phyloP scores from a whole-genome alignment of 2,797 vertebrate genomes.

The Rhynchotus rufescens region DNA sequence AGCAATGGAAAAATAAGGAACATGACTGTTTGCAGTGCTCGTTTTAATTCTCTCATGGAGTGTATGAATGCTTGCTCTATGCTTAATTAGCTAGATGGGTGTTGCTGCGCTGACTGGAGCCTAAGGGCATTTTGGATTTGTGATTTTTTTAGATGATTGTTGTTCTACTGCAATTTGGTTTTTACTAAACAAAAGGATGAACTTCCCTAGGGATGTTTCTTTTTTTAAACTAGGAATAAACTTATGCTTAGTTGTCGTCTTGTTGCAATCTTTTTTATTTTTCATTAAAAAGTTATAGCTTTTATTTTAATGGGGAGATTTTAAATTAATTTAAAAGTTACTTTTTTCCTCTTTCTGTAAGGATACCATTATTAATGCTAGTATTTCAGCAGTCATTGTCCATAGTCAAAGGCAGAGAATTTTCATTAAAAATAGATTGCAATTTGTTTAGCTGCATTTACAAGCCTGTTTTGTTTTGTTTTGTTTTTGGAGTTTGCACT shows the following conservation, averaged over 20 bases:
- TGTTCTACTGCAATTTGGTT: slow-evolving; percentile 16
- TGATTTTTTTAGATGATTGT: slow-evolving; percentile 23
- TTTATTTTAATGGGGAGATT: not conserved
- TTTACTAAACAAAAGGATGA: slow-evolving; percentile 22
- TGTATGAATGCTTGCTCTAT: slow-evolving; percentile 1
- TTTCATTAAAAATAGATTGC: not conserved
- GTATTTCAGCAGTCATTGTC: not conserved
- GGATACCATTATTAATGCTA: not conserved
- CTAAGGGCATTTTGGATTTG: slow-evolving; percentile 17
- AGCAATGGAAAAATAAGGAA: slow-evolving; percentile 8
- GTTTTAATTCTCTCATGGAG: slow-evolving; percentile 10
- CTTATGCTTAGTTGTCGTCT: not conserved
- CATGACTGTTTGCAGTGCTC: not conserved
- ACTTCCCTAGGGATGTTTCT: not conserved
- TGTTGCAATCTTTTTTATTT: not conserved
- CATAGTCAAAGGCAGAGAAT: not conserved
- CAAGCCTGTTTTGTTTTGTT: not conserved
- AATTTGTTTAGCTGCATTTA: not conserved
- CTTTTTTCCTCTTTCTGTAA: not conserved
- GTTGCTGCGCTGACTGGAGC: slow-evolving; percentile 2
- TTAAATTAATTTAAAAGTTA: not conserved
- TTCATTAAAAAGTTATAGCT: not conserved
- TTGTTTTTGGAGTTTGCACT: not conserved
- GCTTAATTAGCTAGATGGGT: slow-evolving; percentile 22
- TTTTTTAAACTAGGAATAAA: not conserved